phyloP scores from a whole-genome alignment of 2,888 invertebrate genomes.

The Drosophila planitibia region DNA sequence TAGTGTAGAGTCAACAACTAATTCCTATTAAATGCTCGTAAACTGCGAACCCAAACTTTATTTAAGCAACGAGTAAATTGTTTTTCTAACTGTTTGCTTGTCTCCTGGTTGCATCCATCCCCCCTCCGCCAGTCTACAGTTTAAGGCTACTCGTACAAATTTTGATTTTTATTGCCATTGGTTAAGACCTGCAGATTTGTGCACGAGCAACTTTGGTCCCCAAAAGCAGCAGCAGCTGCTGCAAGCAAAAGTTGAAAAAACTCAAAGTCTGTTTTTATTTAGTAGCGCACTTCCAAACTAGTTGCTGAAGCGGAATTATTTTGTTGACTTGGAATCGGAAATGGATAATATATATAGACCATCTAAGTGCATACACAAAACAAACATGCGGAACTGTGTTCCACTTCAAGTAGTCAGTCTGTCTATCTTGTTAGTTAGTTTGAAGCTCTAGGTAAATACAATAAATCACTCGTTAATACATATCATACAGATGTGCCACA shows the following conservation, averaged over 20 bases:
- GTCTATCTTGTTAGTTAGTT: background rate
- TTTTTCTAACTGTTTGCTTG: constrained; percentile 30
- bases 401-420: background rate
- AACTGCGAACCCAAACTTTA: constrained; percentile 2
- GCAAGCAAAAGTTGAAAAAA: constrained; percentile 5
- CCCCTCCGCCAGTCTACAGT: constrained; percentile 6
- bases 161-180: constrained; percentile 63
- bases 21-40: constrained; percentile 22
- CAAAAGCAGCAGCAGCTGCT: constrained; percentile 13
- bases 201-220: constrained; percentile 37
- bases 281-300: constrained; percentile 25
- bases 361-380: constrained; percentile 10
- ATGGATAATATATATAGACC: background rate
- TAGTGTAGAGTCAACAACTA: constrained; percentile 38
- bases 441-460: background rate
- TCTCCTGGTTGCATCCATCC: background rate
- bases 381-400: background rate
- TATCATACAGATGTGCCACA: background rate
- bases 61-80: constrained; percentile 33
- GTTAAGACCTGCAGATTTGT: constrained; percentile 47
- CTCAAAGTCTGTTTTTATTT: constrained; percentile 4
- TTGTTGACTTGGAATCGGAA: constrained; percentile 4
- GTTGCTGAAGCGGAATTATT: constrained; percentile 33
- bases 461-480: background rate
- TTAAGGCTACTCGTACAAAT: constrained; percentile 46